A percentile compares a stretch with the other conserved stretches of the same genome.
Conservation (phyloP, 2,888 invertebrate genomes). For the Dolichopus griseipennis region DNA sequence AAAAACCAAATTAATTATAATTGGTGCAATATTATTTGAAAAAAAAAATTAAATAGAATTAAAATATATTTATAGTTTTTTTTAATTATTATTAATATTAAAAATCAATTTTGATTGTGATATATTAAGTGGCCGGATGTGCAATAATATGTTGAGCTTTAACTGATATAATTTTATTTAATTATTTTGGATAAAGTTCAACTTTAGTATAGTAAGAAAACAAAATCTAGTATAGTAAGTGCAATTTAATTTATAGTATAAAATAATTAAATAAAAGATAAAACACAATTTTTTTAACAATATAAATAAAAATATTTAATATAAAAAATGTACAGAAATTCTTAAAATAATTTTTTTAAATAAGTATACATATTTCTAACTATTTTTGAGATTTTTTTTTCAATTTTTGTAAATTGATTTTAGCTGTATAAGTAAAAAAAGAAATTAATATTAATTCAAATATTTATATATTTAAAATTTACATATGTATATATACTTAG, state of each 20-base stretch:
- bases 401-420: no score
- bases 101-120: background rate
- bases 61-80: no score
- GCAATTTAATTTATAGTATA: background rate
- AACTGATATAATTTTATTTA: background rate
- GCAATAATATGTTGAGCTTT: slow-evolving; percentile 11
- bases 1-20: background rate
- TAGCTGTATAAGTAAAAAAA: no score
- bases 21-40: slow-evolving; percentile 8
- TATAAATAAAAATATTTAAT: no score
- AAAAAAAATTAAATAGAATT: background rate
- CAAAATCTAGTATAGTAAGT: background rate
- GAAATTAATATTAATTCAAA: no score
- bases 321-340: no score
- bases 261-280: background rate
- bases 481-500: no score
- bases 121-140: slow-evolving; percentile 15
- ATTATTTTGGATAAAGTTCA: background rate
- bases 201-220: background rate
- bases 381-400: no score
- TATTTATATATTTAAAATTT: no score
- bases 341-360: no score
- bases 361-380: no score
- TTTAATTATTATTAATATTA: background rate
- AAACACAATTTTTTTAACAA: no score